Percentiles rank a stretch among this genome's conserved stretches.
Conservation (phyloP, 2,797 vertebrate species). For the Argentina silus region DNA sequence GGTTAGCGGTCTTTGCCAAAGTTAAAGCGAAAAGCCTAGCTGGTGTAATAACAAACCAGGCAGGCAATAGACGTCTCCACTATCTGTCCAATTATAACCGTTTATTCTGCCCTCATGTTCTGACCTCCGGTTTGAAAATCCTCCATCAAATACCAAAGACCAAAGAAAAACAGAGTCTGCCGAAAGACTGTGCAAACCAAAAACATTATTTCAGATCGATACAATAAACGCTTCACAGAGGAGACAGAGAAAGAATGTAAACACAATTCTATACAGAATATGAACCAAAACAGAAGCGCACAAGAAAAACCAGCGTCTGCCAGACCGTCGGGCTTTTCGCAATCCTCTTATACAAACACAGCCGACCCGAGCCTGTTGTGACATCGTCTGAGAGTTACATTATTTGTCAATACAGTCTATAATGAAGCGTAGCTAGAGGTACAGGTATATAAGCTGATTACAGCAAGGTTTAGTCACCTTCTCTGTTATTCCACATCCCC, state of each 20-base stretch:
- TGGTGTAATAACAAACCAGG: conserved; percentile 20
- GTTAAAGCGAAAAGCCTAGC: conserved; percentile 29
- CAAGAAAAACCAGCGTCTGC: background rate
- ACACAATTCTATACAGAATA: background rate
- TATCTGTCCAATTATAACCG: conserved; percentile 36
- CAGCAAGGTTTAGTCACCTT: conserved; percentile 35
- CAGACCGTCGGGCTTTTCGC: background rate
- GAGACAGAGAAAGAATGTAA: background rate
- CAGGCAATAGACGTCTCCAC: conserved; percentile 9
- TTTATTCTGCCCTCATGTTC: conserved; percentile 16
- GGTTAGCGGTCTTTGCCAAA: conserved; percentile 35
- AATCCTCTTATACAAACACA: background rate
- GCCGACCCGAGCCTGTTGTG: conserved; percentile 6
- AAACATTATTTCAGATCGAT: background rate
- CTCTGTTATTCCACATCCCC: conserved; percentile 12
- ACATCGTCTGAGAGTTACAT: conserved; percentile 19
- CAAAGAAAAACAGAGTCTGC: background rate
- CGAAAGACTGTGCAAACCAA: background rate
- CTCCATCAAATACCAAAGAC: conserved; percentile 12
- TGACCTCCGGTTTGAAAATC: background rate
- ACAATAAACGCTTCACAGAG: too few species aligned
- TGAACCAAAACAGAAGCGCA: background rate
- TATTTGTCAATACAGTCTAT: conserved; percentile 37
- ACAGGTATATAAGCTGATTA: conserved; percentile 40
- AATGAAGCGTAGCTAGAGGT: conserved; percentile 24